Evolutionary conservation across 2,797 vertebrate species (phyloP), one percentile per base, ranked within the genome.

Genomic region (Gambusia yucatana): DNA sequence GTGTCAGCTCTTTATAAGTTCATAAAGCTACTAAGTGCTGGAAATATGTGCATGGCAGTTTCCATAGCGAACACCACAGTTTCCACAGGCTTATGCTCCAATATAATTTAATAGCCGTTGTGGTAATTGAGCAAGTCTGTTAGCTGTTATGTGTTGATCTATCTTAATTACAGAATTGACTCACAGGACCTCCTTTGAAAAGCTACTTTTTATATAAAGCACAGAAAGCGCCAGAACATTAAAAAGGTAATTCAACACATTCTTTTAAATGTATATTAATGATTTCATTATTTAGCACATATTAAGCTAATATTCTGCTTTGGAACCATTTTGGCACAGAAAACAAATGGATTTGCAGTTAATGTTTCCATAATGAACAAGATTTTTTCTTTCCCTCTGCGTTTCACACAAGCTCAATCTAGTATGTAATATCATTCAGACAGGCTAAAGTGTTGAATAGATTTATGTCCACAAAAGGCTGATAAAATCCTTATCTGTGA

Each of bases 401-500:
- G 20, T 57, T 75, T 77, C 75, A 9, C 22, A 17, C 82, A 2
- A 55, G 63, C 79, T 77, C 52, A 67, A 72, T 85, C 81, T 70
- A 72, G 77, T 82, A 61, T 55, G 76, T 77, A 81, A 80, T 87
- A 78, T 90, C 83, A 81, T 33, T 75, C 81, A 87, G 81, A 78
- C 79, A 30, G 82, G 59, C 81, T 86, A 61, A 87, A 88, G 83
- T 75, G 84, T 75, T 81, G 84, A 85, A 75, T 28, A 88, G 80
- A 92, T 87, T 87, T 61, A 85, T 78, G 72, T 48, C 81, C 87
- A 78, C 79, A 75, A 85, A 89, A 85, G 82, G 84, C 86, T 77
- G 89, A 93, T 92, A 89, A 92, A 88, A 89, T 88, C 83, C 86
- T 92, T 87, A 93, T 92, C 92, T 87, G 90, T 92, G 92, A 92